A percentile compares a stretch with the other conserved stretches of the same genome.
These are phyloP conservation scores for Xanthia togata DNA, from an alignment of 2,888 invertebrate genomes.

Conservation along the genomic window DNA sequence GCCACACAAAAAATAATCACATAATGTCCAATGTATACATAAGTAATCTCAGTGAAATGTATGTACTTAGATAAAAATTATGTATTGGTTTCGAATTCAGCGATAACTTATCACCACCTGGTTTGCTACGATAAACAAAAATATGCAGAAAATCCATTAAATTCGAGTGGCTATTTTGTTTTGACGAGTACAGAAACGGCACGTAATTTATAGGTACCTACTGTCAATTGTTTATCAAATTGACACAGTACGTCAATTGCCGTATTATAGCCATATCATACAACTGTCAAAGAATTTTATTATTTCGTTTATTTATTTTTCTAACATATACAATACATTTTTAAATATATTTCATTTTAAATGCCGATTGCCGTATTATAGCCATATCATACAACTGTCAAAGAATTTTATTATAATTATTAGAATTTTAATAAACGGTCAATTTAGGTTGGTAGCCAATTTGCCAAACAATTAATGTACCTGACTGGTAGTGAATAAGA, in stretches of 20 bases:
- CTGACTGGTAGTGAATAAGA: too few species aligned
- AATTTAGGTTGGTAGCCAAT: neutral
- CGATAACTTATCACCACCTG: slow-evolving; percentile 25
- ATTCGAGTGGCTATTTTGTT: neutral
- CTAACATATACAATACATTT: too few species aligned
- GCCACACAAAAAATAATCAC: slow-evolving; percentile 2
- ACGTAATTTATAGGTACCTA: neutral
- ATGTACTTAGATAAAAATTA: slow-evolving; percentile 23
- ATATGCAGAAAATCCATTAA: neutral
- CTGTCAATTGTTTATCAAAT: neutral
- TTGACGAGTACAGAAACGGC: neutral
- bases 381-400: neutral
- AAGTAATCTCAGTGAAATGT: neutral
- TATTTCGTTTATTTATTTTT: too few species aligned
- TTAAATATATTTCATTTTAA: too few species aligned
- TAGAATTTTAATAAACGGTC: neutral
- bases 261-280: neutral
- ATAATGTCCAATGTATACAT: slow-evolving; percentile 33
- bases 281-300: neutral
- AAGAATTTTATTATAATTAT: too few species aligned
- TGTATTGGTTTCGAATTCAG: neutral
- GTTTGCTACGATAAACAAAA: neutral
- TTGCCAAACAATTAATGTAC: neutral
- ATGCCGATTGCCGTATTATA: neutral
- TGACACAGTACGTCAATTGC: too few species aligned